These are phyloP conservation scores for Sternarchorhynchus goeldii DNA, from an alignment of 2,797 vertebrate genomes.

Conservation along the genomic window DNA sequence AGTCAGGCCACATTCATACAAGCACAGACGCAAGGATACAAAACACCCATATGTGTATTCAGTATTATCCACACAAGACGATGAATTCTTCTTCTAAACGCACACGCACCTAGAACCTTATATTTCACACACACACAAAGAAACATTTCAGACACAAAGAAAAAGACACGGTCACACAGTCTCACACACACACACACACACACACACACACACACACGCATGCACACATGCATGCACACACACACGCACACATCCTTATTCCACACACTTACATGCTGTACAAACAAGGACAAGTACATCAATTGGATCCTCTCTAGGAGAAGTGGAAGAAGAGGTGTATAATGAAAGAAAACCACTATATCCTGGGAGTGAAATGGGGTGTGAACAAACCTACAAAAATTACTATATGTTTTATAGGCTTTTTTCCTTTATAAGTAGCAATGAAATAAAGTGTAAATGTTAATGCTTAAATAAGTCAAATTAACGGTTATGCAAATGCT, in stretches of 20 bases:
- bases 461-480: constrained; percentile 55
- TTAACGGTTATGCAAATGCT: constrained; percentile 52
- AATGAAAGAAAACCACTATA: constrained; percentile 40
- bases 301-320: constrained; percentile 39
- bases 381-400: constrained; percentile 32
- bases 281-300: constrained; percentile 41
- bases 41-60: background rate
- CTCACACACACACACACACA: constrained; percentile 20
- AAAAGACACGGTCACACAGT: background rate
- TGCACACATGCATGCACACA: constrained; percentile 12
- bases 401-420: constrained; percentile 17
- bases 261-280: constrained; percentile 29
- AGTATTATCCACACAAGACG: background rate
- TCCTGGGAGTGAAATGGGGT: constrained; percentile 37
- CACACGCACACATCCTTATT: constrained; percentile 30
- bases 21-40: constrained; percentile 3
- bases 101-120: constrained; percentile 23
- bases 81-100: constrained; percentile 21
- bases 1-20: background rate
- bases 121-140: background rate
- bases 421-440: constrained; percentile 20
- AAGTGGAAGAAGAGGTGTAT: constrained; percentile 22
- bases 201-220: constrained; percentile 27
- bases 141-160: too few relatives aligned
- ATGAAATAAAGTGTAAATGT: constrained; percentile 42